phyloP scores from a whole-genome alignment of 2,113 vertebrate genomes.

The Gorilla gorilla region DNA sequence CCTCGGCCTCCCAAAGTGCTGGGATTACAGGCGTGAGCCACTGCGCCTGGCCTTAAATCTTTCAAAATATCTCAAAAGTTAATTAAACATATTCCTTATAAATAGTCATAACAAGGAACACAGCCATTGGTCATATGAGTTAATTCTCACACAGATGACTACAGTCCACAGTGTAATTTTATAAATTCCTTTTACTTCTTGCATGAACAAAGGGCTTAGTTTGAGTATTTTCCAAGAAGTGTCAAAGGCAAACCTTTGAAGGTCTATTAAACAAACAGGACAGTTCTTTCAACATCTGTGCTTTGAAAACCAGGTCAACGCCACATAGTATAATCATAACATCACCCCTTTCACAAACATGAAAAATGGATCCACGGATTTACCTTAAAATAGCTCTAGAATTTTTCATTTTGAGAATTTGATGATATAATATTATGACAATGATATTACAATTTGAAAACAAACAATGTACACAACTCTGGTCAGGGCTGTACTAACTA shows the following conservation, averaged over 20 bases:
- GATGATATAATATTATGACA: background rate
- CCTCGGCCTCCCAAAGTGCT: background rate
- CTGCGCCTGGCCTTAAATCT: background rate
- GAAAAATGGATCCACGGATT: background rate
- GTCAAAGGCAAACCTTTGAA: background rate
- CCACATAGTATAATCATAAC: background rate
- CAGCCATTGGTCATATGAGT: background rate
- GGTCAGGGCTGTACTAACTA: background rate
- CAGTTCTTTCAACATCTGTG: background rate
- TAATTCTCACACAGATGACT: background rate
- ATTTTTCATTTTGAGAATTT: background rate
- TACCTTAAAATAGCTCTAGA: background rate
- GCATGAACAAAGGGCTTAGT: constrained; percentile 10
- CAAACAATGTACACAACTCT: background rate
- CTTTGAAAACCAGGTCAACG: constrained; percentile 30
- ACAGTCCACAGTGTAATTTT: background rate
- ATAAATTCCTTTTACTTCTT: constrained; percentile 48
- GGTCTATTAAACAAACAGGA: background rate
- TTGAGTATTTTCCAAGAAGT: constrained; percentile 41
- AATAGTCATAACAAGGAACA: background rate
- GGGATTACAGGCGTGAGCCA: background rate
- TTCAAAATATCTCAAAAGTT: background rate
- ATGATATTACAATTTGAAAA: background rate
- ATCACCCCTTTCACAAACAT: background rate
- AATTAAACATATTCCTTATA: background rate